Evolutionary conservation across 2,113 vertebrate species (phyloP).

Genomic region (Antigone vipio): DNA sequence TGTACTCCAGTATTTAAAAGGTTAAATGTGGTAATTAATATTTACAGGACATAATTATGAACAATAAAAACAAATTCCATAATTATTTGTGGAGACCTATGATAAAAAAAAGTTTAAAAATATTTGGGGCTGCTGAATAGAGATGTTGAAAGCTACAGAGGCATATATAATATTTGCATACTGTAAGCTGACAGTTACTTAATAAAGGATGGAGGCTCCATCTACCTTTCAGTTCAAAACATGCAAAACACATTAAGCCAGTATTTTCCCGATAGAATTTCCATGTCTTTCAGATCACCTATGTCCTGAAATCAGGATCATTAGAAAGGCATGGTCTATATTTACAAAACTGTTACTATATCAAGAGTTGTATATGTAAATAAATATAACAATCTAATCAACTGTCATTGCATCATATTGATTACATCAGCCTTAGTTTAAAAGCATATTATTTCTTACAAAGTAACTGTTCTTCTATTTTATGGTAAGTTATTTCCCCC

Average conservation of each 20-base stretch:
- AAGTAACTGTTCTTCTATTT: constrained; percentile 37
- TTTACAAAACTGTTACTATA: constrained; percentile 46
- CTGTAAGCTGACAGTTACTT: constrained; percentile 48
- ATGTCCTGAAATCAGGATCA: constrained; percentile 54
- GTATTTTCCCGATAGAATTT: constrained; percentile 48
- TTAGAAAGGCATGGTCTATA: constrained; percentile 62
- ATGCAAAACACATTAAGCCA: constrained; percentile 55
- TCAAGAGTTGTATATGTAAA: neutral
- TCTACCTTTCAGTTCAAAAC: constrained; percentile 57
- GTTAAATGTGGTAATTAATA: constrained; percentile 68
- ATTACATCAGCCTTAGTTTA: neutral
- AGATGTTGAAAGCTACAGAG: constrained; percentile 26
- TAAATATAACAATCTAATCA: neutral
- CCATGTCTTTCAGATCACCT: constrained; percentile 40
- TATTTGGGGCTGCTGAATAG: constrained; percentile 17
- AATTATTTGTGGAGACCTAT: constrained; percentile 6
- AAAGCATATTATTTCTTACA: constrained; percentile 35
- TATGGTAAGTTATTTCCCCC: neutral
- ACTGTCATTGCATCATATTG: neutral
- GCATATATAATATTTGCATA: constrained; percentile 58
- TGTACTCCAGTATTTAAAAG: constrained; percentile 12
- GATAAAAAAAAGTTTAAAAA: neutral
- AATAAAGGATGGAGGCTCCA: constrained; percentile 56
- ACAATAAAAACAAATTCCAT: constrained; percentile 5
- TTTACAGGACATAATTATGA: constrained; percentile 56